Conservation (phyloP, 2,888 invertebrate genomes). For the Sarcophaga carnaria region DNA sequence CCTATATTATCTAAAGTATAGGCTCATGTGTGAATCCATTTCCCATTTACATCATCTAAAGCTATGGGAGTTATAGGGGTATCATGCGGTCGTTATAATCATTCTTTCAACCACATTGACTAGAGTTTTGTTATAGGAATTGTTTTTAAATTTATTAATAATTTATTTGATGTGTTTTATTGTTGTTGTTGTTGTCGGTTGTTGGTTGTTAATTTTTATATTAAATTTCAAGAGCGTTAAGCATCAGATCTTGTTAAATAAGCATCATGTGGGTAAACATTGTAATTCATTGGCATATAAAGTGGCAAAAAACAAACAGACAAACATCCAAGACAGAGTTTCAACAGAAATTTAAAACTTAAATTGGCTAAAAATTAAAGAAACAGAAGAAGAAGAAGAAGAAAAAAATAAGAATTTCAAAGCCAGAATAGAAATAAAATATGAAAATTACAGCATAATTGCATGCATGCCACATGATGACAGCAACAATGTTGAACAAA, state of each 20-base stretch:
- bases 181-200: slow-evolving; percentile 13
- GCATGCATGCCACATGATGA: slow-evolving; percentile 62
- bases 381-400: neutral
- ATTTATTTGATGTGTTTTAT: neutral
- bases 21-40: no score
- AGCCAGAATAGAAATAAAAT: slow-evolving; percentile 18
- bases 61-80: no score
- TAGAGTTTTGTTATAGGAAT: no score
- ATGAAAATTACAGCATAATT: slow-evolving; percentile 50
- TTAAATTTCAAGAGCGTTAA: slow-evolving; percentile 66
- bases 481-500: slow-evolving; percentile 56
- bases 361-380: slow-evolving; percentile 47
- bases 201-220: slow-evolving; percentile 38
- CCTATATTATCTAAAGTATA: no score
- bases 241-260: slow-evolving; percentile 52
- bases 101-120: no score
- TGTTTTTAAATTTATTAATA: no score
- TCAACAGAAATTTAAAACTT: slow-evolving; percentile 11
- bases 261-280: slow-evolving; percentile 62
- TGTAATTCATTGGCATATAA: slow-evolving; percentile 48
- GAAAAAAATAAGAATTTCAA: slow-evolving; percentile 19
- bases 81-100: no score
- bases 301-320: neutral
- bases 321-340: neutral
- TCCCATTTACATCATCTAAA: no score